Percentiles rank a stretch among this genome's conserved stretches.
These are phyloP conservation scores for Anthoscopus minutus DNA, from an alignment of 2,113 vertebrate genomes.

Conservation along the genomic window DNA sequence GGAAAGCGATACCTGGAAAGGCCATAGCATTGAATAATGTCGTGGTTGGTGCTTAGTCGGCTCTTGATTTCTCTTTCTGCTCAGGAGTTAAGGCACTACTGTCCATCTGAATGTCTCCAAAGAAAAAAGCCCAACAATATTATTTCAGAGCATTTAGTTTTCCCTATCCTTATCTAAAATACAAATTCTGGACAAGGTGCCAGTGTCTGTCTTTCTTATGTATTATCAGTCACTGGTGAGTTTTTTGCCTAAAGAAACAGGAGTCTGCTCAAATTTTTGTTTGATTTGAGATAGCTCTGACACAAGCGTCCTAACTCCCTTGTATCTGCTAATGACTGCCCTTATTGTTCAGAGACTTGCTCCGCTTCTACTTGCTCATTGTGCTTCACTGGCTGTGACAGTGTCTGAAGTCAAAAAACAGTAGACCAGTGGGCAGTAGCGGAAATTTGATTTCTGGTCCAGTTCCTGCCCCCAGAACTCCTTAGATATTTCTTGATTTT, in stretches of 20 bases:
- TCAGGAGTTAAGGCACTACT: not conserved
- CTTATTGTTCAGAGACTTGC: not conserved
- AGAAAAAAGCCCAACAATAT: not conserved
- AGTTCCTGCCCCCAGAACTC: not conserved
- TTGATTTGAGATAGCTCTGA: not conserved
- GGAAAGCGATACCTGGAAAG: not conserved
- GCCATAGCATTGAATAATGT: not conserved
- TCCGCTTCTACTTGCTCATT: not conserved
- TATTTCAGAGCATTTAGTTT: not conserved
- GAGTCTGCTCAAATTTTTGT: not conserved
- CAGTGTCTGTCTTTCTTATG: not conserved
- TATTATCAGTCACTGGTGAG: not conserved
- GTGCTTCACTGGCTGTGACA: not conserved
- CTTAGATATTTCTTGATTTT: not conserved
- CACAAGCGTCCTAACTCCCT: not conserved
- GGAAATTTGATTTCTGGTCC: not conserved
- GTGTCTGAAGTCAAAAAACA: not conserved
- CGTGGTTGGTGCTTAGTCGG: not conserved
- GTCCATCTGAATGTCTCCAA: not conserved
- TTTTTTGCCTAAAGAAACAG: not conserved
- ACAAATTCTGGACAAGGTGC: not conserved
- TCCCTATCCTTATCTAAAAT: not conserved
- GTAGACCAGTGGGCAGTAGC: not conserved
- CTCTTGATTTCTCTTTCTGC: not conserved
- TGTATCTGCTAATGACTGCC: not conserved